phyloP scores from a whole-genome alignment of 2,797 vertebrate genomes.

The Champsocephalus gunnari region DNA sequence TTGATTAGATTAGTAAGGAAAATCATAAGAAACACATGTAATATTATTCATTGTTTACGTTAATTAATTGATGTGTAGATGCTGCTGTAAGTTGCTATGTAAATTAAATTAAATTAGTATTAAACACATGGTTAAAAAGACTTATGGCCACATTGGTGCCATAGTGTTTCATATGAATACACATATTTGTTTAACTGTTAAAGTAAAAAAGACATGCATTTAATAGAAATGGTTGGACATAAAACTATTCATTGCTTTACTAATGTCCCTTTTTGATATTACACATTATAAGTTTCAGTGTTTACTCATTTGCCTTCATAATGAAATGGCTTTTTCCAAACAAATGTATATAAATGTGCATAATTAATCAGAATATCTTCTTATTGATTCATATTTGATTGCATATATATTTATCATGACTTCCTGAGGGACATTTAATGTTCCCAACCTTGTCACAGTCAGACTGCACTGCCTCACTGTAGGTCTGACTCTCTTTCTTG shows the following conservation, averaged over 20 bases:
- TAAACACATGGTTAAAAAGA: background rate
- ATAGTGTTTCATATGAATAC: background rate
- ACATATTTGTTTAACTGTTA: background rate
- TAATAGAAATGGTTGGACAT: background rate
- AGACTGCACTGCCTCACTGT: slow-evolving; percentile 25
- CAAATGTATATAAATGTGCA: background rate
- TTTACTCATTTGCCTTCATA: background rate
- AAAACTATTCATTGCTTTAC: background rate
- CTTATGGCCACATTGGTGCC: background rate
- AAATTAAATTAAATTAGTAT: too few species aligned
- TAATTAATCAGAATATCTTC: background rate
- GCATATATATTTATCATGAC: background rate
- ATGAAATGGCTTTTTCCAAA: background rate
- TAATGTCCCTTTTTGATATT: background rate
- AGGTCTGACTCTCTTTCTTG: slow-evolving; percentile 35
- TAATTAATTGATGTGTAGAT: background rate
- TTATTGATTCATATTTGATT: background rate
- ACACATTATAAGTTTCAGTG: background rate
- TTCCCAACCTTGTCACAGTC: slow-evolving; percentile 13
- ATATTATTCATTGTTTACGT: background rate
- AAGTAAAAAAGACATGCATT: background rate
- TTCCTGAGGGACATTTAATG: slow-evolving; percentile 21
- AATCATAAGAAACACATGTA: background rate
- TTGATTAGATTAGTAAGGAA: background rate
- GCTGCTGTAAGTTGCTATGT: background rate